phyloP scores from a whole-genome alignment of 2,797 vertebrate species.

The Takifugu rubripes region DNA sequence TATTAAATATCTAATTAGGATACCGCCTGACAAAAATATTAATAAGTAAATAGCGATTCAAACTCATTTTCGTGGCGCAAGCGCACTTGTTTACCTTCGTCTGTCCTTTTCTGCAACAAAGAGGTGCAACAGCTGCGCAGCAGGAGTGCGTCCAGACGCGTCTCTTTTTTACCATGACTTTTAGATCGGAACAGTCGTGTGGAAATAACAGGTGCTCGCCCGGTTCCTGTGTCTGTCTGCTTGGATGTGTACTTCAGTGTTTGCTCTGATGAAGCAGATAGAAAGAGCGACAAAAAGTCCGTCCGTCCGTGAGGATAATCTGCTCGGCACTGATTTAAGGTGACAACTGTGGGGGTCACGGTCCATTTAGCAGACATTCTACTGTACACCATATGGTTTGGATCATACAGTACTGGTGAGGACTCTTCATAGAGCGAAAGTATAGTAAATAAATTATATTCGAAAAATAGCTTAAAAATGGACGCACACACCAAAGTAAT shows the following conservation, averaged over 20 bases:
- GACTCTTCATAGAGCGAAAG: not conserved
- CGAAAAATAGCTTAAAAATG: not conserved
- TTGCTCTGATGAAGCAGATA: not conserved
- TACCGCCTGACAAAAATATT: not conserved
- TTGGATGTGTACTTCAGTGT: not conserved
- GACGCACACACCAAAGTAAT: not conserved
- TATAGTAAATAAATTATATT: not conserved
- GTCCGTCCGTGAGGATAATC: constrained; percentile 18
- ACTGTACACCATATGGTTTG: constrained; percentile 6
- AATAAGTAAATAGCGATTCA: too few relatives aligned
- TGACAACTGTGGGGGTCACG: constrained; percentile 31
- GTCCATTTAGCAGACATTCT: constrained; percentile 22
- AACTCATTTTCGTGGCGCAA: not conserved
- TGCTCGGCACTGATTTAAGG: constrained; percentile 46
- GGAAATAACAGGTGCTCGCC: not conserved
- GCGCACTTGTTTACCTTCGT: constrained; percentile 39
- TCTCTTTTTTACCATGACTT: constrained; percentile 58
- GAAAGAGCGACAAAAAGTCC: constrained; percentile 13
- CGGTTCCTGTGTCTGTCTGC: not conserved
- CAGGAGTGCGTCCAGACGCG: constrained; percentile 36
- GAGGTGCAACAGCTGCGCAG: constrained; percentile 34
- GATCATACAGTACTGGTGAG: not conserved
- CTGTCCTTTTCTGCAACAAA: constrained; percentile 35
- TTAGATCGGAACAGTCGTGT: not conserved
- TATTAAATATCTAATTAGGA: not conserved